phyloP scores from a whole-genome alignment of 2,888 invertebrate genomes.

The Drosophila tripunctata region DNA sequence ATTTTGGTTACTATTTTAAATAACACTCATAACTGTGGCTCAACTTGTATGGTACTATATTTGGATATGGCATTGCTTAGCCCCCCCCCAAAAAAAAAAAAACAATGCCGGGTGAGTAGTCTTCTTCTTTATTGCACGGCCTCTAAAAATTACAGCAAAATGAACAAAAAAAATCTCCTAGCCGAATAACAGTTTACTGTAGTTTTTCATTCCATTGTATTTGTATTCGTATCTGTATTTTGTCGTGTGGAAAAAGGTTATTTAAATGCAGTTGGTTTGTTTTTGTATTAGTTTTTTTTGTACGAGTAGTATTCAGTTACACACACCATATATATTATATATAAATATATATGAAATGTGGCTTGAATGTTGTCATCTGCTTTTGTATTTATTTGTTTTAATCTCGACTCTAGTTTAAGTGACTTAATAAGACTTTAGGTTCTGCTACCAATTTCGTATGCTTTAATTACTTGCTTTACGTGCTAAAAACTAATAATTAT shows the following conservation, averaged over 20 bases:
- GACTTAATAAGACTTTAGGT: slow-evolving; percentile 73
- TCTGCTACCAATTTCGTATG: slow-evolving; percentile 68
- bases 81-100: slow-evolving; percentile 5
- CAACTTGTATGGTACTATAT: slow-evolving; percentile 37
- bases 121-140: slow-evolving; percentile 19
- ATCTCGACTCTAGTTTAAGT: slow-evolving; percentile 53
- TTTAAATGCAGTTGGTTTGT: slow-evolving; percentile 72
- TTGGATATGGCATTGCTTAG: slow-evolving; percentile 9
- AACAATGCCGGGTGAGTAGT: slow-evolving; percentile 12
- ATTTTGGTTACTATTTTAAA: slow-evolving; percentile 43
- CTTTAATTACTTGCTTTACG: slow-evolving; percentile 65
- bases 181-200: slow-evolving; percentile 24
- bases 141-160: slow-evolving; percentile 13
- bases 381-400: slow-evolving; percentile 17
- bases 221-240: slow-evolving; percentile 20
- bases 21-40: slow-evolving; percentile 54
- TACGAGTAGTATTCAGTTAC: slow-evolving; percentile 42
- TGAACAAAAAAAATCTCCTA: slow-evolving; percentile 3
- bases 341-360: slow-evolving; percentile 38
- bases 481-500: slow-evolving; percentile 82
- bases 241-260: slow-evolving; percentile 59
- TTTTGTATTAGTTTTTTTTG: slow-evolving; percentile 23
- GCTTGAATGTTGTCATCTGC: slow-evolving; percentile 37
- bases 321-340: background rate
- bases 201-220: slow-evolving; percentile 5